Conservation (phyloP, 2,888 invertebrate species). For the Platycheirus rosarum region DNA sequence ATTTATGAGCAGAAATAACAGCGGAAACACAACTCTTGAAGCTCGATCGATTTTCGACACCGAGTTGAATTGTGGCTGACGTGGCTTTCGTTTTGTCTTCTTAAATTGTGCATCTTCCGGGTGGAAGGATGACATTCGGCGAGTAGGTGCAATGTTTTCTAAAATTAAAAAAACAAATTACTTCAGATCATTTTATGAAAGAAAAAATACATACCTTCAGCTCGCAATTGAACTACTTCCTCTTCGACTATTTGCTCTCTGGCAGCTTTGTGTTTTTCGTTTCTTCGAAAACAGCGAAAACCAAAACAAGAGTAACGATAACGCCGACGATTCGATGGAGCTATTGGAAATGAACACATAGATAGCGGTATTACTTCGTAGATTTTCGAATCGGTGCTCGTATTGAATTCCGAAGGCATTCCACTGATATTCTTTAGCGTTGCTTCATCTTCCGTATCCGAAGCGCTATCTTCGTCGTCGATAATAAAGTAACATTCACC, state of each 20-base stretch:
- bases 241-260: constrained; percentile 78
- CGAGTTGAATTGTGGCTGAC: constrained; percentile 88
- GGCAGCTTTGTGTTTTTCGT: constrained; percentile 68
- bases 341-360: constrained; percentile 84
- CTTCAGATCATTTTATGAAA: neutral
- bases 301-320: constrained; percentile 75
- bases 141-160: constrained; percentile 52
- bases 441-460: constrained; percentile 83
- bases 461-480: constrained; percentile 85
- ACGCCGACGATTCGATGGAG: constrained; percentile 74
- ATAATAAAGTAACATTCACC: constrained; percentile 90
- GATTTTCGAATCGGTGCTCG: constrained; percentile 81
- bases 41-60: constrained; percentile 91
- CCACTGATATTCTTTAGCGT: constrained; percentile 71
- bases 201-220: constrained; percentile 75
- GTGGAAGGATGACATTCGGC: constrained; percentile 79
- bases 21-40: constrained; percentile 89
- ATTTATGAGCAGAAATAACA: constrained; percentile 89
- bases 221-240: constrained; percentile 79
- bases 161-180: constrained; percentile 4
- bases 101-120: constrained; percentile 80
- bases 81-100: constrained; percentile 78
- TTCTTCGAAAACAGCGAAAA: constrained; percentile 76
- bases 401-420: constrained; percentile 78
- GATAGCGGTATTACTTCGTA: constrained; percentile 87